Evolutionary conservation across 2,888 invertebrate genomes (phyloP), one percentile per base, ranked within the genome.

Genomic region (Ormia ochracea): DNA sequence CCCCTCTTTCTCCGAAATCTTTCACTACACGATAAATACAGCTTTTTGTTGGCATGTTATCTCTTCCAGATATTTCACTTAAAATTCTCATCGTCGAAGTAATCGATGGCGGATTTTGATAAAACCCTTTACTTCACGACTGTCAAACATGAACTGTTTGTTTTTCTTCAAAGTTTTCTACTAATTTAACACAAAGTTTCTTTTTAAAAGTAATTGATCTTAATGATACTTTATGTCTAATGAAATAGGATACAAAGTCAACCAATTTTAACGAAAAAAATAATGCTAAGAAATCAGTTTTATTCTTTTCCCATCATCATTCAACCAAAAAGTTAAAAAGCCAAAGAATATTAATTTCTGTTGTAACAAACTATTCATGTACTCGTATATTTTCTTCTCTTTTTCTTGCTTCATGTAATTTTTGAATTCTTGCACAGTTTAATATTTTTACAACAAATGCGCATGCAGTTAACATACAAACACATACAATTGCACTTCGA

Each of bases 291-390:
- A 31, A 36, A 58, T 74, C 58, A 50, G 12, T 66, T 74, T 72
- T 36, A 26, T 12, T 9, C n/a, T 10, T 3, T 14, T 54, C 19
- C 36, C 61, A 76, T 61, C 21, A 65, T 38, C n/a, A 69, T 54
- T 69, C 54, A 76, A 56, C 61, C 38, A 56, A 76, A 69, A 69
- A 17, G 26, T 56, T 45, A 14, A 69, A 69, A 54, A 45, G 19
- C 58, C 54, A 63, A 63, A 56, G 54, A 41, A 12, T 63, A 52
- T 66, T 61, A 17, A 45, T 61, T 63, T 69, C 31, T 58, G 10
- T 23, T 43, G 33, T 33, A 58, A 50, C 65, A 41, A 58, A 50
- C 50, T 43, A 33, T 52, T 23, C 52, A 65, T 61, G 66, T 74
- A 45, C n/a, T n/a, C n/a, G n/a, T n/a, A n/a, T n/a, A n/a, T n/a